These are phyloP conservation scores for Trichoplusia ni DNA, from an alignment of 1,140 invertebrate species.

Conservation along the genomic window DNA sequence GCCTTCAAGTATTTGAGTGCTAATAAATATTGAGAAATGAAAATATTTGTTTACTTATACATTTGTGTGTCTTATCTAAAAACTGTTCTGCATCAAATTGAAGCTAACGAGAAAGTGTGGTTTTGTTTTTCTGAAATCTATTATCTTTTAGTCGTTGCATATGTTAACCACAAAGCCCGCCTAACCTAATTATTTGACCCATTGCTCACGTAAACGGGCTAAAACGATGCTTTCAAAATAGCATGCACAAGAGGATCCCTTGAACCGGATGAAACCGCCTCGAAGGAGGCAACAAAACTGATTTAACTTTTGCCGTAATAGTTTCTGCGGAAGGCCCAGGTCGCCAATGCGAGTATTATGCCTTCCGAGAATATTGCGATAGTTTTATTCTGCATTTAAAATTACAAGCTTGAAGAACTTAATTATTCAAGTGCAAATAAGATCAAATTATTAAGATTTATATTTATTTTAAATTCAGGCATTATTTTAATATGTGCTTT, in stretches of 20 bases:
- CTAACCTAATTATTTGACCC: too few species aligned
- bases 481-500: too few species aligned
- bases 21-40: neutral
- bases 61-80: neutral
- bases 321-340: conserved; percentile 47
- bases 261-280: conserved; percentile 39
- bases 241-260: conserved; percentile 17
- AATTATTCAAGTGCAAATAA: neutral
- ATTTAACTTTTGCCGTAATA: conserved; percentile 59
- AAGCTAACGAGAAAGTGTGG: too few species aligned
- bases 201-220: neutral
- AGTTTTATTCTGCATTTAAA: neutral
- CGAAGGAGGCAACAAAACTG: conserved; percentile 50
- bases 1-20: too few species aligned
- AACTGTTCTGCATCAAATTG: too few species aligned
- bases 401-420: too few species aligned
- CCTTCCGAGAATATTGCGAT: conserved; percentile 11
- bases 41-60: neutral
- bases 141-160: too few species aligned
- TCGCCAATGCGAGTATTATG: conserved; percentile 26
- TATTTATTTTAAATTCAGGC: too few species aligned
- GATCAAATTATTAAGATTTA: neutral
- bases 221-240: conserved; percentile 14
- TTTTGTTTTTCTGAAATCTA: too few species aligned
- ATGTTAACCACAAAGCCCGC: too few species aligned